Percentiles rank a stretch among this genome's conserved stretches.
Conservation (phyloP, 2,888 invertebrate species). For the Megamerina dolium region DNA sequence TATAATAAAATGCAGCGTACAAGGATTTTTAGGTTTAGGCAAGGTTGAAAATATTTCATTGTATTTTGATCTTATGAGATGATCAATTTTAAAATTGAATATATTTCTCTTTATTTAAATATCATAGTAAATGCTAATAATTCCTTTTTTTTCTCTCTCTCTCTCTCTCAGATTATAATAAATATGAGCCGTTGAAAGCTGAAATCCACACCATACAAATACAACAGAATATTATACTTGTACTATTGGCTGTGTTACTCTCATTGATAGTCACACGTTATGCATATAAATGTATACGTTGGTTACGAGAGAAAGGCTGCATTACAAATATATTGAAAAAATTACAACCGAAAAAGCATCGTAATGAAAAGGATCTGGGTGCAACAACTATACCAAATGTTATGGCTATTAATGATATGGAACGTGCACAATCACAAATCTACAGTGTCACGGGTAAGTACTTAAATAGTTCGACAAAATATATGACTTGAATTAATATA, state of each 20-base stretch:
- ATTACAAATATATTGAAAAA: constrained; percentile 28
- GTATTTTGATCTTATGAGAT: no score
- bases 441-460: constrained; percentile 41
- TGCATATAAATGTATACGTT: constrained; percentile 30
- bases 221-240: constrained; percentile 32
- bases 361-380: constrained; percentile 32
- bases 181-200: constrained; percentile 29
- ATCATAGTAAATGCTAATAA: no score
- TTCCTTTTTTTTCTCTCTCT: constrained; percentile 7
- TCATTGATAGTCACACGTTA: constrained; percentile 32
- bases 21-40: no score
- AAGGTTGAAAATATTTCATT: no score
- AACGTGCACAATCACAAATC: constrained; percentile 41
- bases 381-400: constrained; percentile 42
- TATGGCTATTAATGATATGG: constrained; percentile 39
- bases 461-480: no score
- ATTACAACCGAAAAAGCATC: constrained; percentile 26
- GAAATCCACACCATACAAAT: constrained; percentile 36
- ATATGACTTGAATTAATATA: no score
- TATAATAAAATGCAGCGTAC: no score
- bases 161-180: constrained; percentile 28
- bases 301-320: constrained; percentile 32
- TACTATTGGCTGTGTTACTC: constrained; percentile 35
- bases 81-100: no score
- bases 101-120: no score